Base-by-base conservation (phyloP, 2,797 vertebrate genomes). In the Pristis pectinata region DNA sequence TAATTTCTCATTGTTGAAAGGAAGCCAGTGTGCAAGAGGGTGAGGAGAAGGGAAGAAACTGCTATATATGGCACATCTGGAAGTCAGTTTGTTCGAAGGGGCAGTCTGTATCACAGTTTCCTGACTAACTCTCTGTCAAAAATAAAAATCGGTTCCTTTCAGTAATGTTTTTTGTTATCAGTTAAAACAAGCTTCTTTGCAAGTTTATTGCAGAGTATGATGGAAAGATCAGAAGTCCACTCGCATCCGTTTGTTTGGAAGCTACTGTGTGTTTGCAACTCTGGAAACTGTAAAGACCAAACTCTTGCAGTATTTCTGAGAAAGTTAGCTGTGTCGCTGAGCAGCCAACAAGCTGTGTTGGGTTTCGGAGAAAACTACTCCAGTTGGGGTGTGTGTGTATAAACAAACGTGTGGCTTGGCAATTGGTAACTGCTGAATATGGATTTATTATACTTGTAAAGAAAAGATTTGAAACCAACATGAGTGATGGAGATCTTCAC, bases 1-100 rank as follows among this genome's bases (percentile, higher is more conserved):
- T 41, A 37, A 92, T 92, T 70, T 92, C 61, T 96, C 96, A 95
- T 97, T 97, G 97, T 95, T 96, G 96, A 97, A 96, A 96, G 96
- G 96, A 97, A 96, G 95, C 72, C 87, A 44, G 94, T 87, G 67
- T 22, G 44, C 70, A 83, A 95, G 95, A 30, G 49, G 82, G 19
- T 9, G 97, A 95, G 95, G 96, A 96, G 95, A 56, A 41, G 24
- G 87, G 87, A 92, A 67, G 17, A 10, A 61, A 64, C 37, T 92
- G 37, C 91, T 96, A 95, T 96, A 95, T 95, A 95, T 96, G 95
- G 95, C 95, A 87, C 97, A 96, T 95, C 95, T 95, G 96, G 95
- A 64, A 82, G 96, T 96, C 96, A 96, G 96, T 96, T 96, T 95
- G 93, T 95, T 95, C 96, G 96, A 95, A 96, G 95, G 80, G 94